These are phyloP conservation scores for Brachyopa scutellaris DNA, from an alignment of 2,888 invertebrate species.

Conservation along the genomic window DNA sequence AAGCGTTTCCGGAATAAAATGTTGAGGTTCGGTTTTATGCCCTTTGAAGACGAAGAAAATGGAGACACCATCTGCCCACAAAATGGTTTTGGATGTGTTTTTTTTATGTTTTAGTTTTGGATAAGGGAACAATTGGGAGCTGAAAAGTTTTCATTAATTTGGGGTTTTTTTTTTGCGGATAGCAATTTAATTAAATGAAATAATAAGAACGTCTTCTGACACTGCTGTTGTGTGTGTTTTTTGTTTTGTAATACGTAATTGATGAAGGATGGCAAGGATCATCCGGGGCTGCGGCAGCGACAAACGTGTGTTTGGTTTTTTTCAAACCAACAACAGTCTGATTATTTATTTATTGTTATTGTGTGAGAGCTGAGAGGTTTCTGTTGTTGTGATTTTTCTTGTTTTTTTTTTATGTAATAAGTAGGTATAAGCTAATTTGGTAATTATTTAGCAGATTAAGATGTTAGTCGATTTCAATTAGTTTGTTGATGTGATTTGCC, in stretches of 20 bases:
- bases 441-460: conserved; percentile 16
- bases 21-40: conserved; percentile 50
- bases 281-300: too few species aligned
- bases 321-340: conserved; percentile 18
- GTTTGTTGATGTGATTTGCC: too few species aligned
- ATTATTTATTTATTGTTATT: conserved; percentile 22
- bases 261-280: conserved; percentile 25
- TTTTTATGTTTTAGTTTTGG: neutral
- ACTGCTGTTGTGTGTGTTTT: neutral
- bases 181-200: conserved; percentile 66
- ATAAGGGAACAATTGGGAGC: neutral
- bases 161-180: conserved; percentile 17
- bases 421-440: conserved; percentile 3
- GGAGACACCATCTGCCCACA: conserved; percentile 57
- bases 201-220: conserved; percentile 37
- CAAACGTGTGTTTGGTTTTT: too few species aligned
- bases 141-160: conserved; percentile 61
- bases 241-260: conserved; percentile 26
- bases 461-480: neutral
- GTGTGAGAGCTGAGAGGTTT: neutral
- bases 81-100: conserved; percentile 32
- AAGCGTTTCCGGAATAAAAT: conserved; percentile 27
- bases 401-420: conserved; percentile 1
- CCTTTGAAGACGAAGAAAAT: conserved; percentile 11
- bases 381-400: neutral